These are phyloP conservation scores for Drosophila elegans DNA, from an alignment of 1,140 invertebrate species.

Conservation along the genomic window DNA sequence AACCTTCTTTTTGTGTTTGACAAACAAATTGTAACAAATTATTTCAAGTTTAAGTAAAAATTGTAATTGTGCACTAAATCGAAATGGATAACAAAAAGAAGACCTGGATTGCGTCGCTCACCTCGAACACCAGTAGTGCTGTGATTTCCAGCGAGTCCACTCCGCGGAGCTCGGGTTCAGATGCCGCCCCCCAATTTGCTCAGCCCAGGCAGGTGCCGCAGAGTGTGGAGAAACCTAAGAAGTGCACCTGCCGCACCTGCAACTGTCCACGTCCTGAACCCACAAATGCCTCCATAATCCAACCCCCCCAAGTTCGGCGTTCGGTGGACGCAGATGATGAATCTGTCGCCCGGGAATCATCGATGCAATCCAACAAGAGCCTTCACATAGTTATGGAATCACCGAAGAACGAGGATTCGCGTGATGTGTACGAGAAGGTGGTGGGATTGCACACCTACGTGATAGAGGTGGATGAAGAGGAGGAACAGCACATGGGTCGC, in stretches of 20 bases:
- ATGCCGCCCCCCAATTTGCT: too few relatives aligned
- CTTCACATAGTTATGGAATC: not conserved
- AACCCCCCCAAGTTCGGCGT: not conserved
- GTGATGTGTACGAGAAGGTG: not conserved
- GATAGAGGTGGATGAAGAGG: not conserved
- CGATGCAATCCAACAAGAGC: not conserved
- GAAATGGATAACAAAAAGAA: not conserved
- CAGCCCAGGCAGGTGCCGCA: not conserved
- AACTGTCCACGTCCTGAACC: not conserved
- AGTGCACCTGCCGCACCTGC: conserved; percentile 2
- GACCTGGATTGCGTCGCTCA: conserved; percentile 5
- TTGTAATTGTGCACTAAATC: not conserved
- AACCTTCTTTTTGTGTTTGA: not conserved
- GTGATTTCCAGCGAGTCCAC: too few relatives aligned
- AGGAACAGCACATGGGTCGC: not conserved
- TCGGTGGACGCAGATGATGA: not conserved
- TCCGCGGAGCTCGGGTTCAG: not conserved
- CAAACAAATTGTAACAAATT: not conserved
- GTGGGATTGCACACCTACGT: not conserved
- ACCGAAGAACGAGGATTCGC: not conserved
- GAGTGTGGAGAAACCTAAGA: not conserved
- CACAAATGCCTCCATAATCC: not conserved
- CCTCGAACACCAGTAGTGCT: not conserved
- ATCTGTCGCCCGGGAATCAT: not conserved
- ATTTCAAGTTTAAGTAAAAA: not conserved